phyloP scores from a whole-genome alignment of 2,797 vertebrate species.

The Serranus cabrilla region DNA sequence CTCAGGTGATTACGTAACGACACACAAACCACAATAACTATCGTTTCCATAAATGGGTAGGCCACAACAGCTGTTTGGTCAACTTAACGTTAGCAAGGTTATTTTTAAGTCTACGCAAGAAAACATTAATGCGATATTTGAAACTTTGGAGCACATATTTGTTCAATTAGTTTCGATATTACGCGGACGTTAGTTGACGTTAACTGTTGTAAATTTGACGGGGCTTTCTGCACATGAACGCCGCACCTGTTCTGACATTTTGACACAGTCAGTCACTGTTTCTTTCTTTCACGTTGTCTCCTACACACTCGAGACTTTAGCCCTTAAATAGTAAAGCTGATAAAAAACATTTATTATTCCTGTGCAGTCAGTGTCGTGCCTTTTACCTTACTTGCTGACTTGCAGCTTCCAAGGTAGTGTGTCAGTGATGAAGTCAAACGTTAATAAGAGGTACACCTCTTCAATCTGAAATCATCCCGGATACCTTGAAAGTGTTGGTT shows the following conservation, averaged over 20 bases:
- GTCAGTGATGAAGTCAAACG: neutral
- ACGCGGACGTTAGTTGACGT: neutral
- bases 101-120: neutral
- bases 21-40: conserved; percentile 64
- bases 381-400: conserved; percentile 26
- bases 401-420: neutral
- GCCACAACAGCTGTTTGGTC: conserved; percentile 44
- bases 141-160: neutral
- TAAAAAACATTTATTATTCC: neutral
- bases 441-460: too few relatives aligned
- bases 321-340: neutral
- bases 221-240: neutral
- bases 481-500: neutral
- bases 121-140: neutral
- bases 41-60: conserved; percentile 63
- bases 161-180: neutral
- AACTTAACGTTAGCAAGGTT: neutral
- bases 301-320: neutral
- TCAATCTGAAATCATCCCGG: neutral
- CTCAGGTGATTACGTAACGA: conserved; percentile 80
- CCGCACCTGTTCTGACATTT: conserved; percentile 10
- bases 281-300: neutral
- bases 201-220: conserved; percentile 1
- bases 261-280: too few relatives aligned
- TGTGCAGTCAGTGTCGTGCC: neutral